Conservation (phyloP, 2,797 vertebrate species). For the Catostomus latipinnis region DNA sequence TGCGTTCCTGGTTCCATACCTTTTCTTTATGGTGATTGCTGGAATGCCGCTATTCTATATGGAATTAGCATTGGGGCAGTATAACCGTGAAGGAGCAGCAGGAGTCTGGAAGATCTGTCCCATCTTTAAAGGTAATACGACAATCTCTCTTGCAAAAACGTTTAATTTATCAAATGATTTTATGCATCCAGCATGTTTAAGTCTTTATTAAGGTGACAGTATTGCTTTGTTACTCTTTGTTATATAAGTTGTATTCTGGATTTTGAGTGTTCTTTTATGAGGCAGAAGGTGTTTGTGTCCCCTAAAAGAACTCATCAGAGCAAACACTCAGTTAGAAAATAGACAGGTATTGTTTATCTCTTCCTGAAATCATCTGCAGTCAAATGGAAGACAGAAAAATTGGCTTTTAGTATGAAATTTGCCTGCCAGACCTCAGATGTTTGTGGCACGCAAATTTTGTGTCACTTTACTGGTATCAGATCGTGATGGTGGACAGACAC, state of each 20-base stretch:
- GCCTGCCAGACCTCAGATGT: constrained; percentile 57
- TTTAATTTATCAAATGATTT: background rate
- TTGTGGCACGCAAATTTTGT: constrained; percentile 39
- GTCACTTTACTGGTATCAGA: constrained; percentile 30
- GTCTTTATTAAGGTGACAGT: constrained; percentile 1
- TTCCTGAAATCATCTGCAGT: constrained; percentile 67
- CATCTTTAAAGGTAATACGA: constrained; percentile 85
- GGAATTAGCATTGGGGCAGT: constrained; percentile 91
- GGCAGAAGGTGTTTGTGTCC: constrained; percentile 35
- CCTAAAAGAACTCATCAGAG: background rate
- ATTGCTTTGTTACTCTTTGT: background rate
- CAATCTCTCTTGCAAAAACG: background rate
- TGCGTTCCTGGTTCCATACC: constrained; percentile 89
- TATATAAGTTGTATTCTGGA: background rate
- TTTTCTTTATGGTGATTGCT: constrained; percentile 92
- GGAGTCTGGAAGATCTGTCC: constrained; percentile 94
- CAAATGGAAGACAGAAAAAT: constrained; percentile 77
- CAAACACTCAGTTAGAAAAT: constrained; percentile 19
- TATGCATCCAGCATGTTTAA: background rate
- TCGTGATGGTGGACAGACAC: constrained; percentile 2
- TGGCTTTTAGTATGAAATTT: constrained; percentile 77
- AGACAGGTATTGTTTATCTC: constrained; percentile 72
- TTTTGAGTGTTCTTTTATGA: background rate
- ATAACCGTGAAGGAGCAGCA: constrained; percentile 88
- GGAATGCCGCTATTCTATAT: constrained; percentile 95